Conservation (phyloP, 1,140 invertebrate species). For the Physella acuta region DNA sequence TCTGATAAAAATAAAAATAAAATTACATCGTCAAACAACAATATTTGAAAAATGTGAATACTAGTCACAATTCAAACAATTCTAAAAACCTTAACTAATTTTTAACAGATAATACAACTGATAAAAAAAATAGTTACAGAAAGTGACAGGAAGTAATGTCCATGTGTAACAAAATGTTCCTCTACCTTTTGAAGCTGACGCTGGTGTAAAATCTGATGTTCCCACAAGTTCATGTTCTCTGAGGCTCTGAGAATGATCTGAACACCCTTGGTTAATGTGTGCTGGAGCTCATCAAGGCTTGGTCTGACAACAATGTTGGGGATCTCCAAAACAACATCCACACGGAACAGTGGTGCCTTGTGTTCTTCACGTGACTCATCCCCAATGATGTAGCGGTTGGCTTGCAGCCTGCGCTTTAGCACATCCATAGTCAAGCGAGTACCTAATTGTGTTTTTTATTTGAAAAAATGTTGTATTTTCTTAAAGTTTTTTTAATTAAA, state of each 20-base stretch:
- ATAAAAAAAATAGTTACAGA: too few relatives aligned
- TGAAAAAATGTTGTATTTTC: too few relatives aligned
- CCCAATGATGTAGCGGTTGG: slow-evolving; percentile 50
- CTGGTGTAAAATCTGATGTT: slow-evolving; percentile 55
- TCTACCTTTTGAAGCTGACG: slow-evolving; percentile 57
- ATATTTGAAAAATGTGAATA: too few relatives aligned
- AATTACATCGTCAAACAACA: too few relatives aligned
- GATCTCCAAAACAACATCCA: slow-evolving; percentile 78
- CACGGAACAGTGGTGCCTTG: slow-evolving; percentile 54
- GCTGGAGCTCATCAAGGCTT: slow-evolving; percentile 87
- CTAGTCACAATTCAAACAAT: too few relatives aligned
- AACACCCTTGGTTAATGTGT: slow-evolving; percentile 72
- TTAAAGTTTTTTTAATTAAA: too few relatives aligned
- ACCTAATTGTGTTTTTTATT: too few relatives aligned
- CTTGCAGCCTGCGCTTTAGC: slow-evolving; percentile 59
- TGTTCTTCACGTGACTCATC: slow-evolving; percentile 46
- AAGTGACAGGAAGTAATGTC: too few relatives aligned
- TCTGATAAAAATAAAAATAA: too few relatives aligned
- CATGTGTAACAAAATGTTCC: too few relatives aligned
- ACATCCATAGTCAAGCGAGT: slow-evolving; percentile 58
- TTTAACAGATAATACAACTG: too few relatives aligned
- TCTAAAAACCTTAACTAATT: too few relatives aligned
- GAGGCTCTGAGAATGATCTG: slow-evolving; percentile 59
- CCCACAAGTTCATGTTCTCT: slow-evolving; percentile 58
- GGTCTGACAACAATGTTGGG: slow-evolving; percentile 85